Conservation (phyloP, 2,113 vertebrate genomes). For the Zingel zingel region DNA sequence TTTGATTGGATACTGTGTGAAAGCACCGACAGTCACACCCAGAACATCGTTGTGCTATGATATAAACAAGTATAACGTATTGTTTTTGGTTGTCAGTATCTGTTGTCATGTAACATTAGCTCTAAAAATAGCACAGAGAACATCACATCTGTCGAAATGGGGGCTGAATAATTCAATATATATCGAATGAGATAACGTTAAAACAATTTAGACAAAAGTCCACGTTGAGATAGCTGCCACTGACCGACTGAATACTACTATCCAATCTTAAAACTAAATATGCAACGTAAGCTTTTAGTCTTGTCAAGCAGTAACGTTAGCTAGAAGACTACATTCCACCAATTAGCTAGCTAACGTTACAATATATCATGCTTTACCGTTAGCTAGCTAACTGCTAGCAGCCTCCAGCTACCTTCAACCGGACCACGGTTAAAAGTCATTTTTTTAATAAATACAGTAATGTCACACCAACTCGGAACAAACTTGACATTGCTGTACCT, state of each 20-base stretch:
- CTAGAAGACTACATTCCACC: background rate
- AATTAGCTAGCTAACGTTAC: background rate
- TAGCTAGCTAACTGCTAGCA: constrained; percentile 33
- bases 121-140: background rate
- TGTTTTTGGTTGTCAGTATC: background rate
- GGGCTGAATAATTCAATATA: background rate
- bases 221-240: background rate
- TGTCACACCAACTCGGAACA: too few relatives aligned
- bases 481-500: constrained; percentile 46
- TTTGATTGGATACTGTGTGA: background rate
- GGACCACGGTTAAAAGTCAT: background rate
- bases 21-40: background rate
- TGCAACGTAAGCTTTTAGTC: too few relatives aligned
- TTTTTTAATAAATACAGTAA: background rate
- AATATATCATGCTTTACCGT: background rate
- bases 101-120: background rate
- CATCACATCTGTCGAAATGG: background rate
- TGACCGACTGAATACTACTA: background rate
- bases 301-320: background rate
- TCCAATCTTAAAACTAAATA: background rate
- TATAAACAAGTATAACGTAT: background rate
- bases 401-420: background rate
- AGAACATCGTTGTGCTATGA: background rate
- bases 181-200: background rate
- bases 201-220: background rate